Conservation (phyloP, 2,113 vertebrate species). For the Python bivittatus region DNA sequence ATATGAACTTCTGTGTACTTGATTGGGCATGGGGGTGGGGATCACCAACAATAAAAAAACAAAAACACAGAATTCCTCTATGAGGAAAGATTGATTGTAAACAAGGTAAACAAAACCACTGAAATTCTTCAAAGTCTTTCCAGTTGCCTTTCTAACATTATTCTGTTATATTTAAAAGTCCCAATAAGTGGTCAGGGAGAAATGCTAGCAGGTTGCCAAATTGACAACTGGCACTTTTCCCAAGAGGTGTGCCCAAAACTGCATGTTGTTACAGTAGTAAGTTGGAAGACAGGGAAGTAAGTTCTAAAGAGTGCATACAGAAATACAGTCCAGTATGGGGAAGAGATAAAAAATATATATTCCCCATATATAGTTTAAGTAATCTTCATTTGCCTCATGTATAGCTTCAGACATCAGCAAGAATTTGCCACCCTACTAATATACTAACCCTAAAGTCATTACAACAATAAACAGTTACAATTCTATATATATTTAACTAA, state of each 20-base stretch:
- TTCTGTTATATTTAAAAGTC: neutral
- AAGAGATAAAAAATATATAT: neutral
- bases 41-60: neutral
- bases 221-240: neutral
- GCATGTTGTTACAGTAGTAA: neutral
- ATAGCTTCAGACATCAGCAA: neutral
- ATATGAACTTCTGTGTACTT: neutral
- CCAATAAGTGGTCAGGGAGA: neutral
- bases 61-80: neutral
- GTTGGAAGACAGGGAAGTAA: neutral
- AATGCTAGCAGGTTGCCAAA: neutral
- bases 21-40: neutral
- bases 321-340: neutral
- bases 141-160: neutral
- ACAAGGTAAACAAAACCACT: neutral
- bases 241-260: neutral
- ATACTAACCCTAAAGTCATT: too few relatives aligned
- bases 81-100: neutral
- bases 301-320: neutral
- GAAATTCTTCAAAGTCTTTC: neutral
- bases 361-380: too few relatives aligned
- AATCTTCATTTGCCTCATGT: neutral
- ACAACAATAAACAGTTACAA: too few relatives aligned
- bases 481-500: too few relatives aligned
- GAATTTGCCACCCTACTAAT: too few relatives aligned